Conservation (phyloP, 2,113 vertebrate genomes). For the Amphiprion percula region DNA sequence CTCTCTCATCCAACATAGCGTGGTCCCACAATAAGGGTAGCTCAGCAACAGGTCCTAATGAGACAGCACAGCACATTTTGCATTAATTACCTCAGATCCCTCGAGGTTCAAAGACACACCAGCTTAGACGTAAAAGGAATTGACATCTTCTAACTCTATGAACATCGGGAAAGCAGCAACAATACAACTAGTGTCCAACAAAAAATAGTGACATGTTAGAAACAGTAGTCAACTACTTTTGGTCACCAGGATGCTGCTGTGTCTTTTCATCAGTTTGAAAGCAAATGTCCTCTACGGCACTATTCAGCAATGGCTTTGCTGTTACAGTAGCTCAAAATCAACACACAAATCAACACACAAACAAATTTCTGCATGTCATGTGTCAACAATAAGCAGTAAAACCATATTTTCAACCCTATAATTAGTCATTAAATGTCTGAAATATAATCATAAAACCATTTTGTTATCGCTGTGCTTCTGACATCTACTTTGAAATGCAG, state of each 20-base stretch:
- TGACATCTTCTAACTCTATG: not conserved
- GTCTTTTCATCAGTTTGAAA: not conserved
- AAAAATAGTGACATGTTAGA: no score
- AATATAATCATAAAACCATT: not conserved
- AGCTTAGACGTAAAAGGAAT: not conserved
- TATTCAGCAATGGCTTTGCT: not conserved
- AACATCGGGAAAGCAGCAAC: no score
- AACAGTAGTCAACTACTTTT: no score
- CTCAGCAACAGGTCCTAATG: slow-evolving; percentile 57
- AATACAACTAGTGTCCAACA: no score
- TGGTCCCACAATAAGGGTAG: slow-evolving; percentile 46
- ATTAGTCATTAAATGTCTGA: not conserved
- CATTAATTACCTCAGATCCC: slow-evolving; percentile 14
- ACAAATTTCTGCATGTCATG: no score
- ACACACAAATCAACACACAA: no score
- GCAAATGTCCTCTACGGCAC: not conserved
- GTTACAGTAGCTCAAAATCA: no score
- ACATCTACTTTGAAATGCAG: slow-evolving; percentile 12
- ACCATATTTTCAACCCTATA: not conserved
- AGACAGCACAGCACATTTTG: slow-evolving; percentile 37
- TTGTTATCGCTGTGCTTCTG: not conserved
- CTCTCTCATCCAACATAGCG: slow-evolving; percentile 54
- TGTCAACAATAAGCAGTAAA: not conserved
- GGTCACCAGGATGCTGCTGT: not conserved
- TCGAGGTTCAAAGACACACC: not conserved